Evolutionary conservation across 2,888 invertebrate species (phyloP).

Genomic region (Andrena trimmerana): DNA sequence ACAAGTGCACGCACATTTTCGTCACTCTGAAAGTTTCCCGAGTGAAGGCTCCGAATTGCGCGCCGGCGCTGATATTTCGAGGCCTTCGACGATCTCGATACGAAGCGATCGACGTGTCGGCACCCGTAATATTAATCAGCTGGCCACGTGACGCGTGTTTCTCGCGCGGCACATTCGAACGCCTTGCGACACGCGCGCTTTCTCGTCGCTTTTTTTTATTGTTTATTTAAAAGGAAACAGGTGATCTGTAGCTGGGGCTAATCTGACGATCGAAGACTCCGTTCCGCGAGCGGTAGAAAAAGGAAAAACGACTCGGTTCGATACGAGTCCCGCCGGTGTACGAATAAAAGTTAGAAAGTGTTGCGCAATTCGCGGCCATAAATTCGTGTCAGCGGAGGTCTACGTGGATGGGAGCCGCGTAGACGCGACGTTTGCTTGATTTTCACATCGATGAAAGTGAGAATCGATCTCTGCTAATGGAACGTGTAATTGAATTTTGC

Average conservation of each 20-base stretch:
- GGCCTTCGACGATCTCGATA: neutral
- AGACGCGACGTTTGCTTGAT: neutral
- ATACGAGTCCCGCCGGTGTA: no score
- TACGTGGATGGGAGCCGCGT: no score
- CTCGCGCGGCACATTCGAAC: constrained; percentile 64
- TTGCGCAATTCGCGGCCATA: constrained; percentile 31
- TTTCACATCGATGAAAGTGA: neutral
- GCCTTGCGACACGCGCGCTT: constrained; percentile 41
- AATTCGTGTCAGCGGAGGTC: neutral
- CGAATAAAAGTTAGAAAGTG: constrained; percentile 23
- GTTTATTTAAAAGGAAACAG: constrained; percentile 49
- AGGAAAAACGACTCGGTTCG: constrained; percentile 5
- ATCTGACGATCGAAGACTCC: constrained; percentile 13
- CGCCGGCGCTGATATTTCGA: neutral
- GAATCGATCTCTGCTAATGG: neutral
- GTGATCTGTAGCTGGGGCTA: neutral
- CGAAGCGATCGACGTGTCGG: constrained; percentile 1
- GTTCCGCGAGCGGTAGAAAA: constrained; percentile 18
- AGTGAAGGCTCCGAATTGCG: neutral
- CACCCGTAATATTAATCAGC: constrained; percentile 57
- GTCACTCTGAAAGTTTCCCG: neutral
- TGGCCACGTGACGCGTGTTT: constrained; percentile 46
- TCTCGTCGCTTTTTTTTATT: constrained; percentile 54
- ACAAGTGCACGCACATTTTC: constrained; percentile 21
- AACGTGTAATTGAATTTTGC: neutral